Base-by-base conservation (phyloP, 2,888 invertebrate genomes). In the Xylocampa areola region DNA sequence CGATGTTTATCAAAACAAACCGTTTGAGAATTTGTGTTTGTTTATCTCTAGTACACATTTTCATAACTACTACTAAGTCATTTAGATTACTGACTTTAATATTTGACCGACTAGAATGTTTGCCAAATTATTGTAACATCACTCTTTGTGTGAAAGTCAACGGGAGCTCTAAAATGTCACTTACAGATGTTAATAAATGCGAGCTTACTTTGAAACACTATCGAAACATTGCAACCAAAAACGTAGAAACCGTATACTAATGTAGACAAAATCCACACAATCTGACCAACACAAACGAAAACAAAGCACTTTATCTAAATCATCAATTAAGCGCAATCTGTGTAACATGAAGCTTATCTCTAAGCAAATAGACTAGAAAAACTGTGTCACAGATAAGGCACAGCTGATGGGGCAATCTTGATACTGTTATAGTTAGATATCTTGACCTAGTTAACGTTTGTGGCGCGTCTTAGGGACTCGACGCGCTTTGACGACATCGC, bases 251-350 rank as follows among this genome's bases (percentile, higher is more conserved):
- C 7, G 5, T 7, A 23, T 7, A 23, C 5, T 2, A 23, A 23
- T 4, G 10, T 10, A 25, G 4, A 13, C 11, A 35, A 4, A 44
- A 14, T 10, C 8, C 27, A 19, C 13, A n/a, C 10, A 35, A 21
- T 29, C 14, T 7, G 23, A 23, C 23, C 1, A 40, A 40, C 17
- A 45, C 23, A 64, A 64, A 69, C 65, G 65, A 66, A 19, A 70
- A 65, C 51, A 58, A 40, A 33, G 11, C 7, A 33, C 11, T 4
- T 39, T 58, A 58, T 66, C 66, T 47, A 11, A 16, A 52, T 35
- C 32, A 58, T 57, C 51, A 74, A 67, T 64, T 64, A 72, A 61
- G 41, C 49, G 32, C 30, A 57, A 63, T 74, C 59, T 57, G 59
- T 40, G 33, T 8, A 52, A 50, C 23, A 27, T 43, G 41, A 55